A percentile compares a stretch with the other conserved stretches of the same genome.
These are phyloP conservation scores for Platyrinchus mystaceus DNA, from an alignment of 2,797 vertebrate species.

Conservation along the genomic window DNA sequence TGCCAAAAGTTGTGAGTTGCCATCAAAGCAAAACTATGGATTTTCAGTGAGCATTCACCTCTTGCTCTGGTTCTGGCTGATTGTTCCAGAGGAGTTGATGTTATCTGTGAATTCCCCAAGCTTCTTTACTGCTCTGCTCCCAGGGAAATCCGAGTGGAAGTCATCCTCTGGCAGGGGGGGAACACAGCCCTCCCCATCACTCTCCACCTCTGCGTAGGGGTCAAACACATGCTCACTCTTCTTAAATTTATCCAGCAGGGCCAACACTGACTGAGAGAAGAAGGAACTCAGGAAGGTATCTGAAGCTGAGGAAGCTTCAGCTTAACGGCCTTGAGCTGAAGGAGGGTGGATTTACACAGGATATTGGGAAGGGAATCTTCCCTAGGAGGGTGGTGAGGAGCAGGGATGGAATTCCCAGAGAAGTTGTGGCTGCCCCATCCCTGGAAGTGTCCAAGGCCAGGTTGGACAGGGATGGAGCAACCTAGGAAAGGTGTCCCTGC, in stretches of 20 bases:
- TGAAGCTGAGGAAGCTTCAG: background rate
- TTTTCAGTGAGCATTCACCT: conserved; percentile 17
- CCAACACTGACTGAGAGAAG: conserved; percentile 81
- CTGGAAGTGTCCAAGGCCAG: background rate
- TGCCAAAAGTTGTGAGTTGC: background rate
- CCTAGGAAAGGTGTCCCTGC: background rate
- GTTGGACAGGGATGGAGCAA: background rate
- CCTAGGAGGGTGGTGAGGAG: background rate
- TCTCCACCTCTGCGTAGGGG: conserved; percentile 77
- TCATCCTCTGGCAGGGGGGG: conserved; percentile 63
- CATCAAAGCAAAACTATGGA: background rate
- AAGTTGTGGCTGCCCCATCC: background rate
- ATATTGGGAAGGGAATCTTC: too few species aligned
- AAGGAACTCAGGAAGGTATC: background rate
- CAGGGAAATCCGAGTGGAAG: conserved; percentile 79
- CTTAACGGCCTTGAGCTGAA: background rate
- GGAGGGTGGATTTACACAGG: background rate
- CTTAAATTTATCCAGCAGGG: conserved; percentile 89
- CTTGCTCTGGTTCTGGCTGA: background rate
- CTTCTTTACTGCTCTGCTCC: conserved; percentile 31
- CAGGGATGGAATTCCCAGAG: background rate
- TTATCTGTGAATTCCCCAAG: conserved; percentile 18
- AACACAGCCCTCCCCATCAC: conserved; percentile 63
- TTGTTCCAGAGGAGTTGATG: background rate
- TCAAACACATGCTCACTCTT: conserved; percentile 88